Evolutionary conservation across 2,113 vertebrate genomes (phyloP), one percentile per base, ranked within the genome.

Genomic region (Dryoscopus gambensis): DNA sequence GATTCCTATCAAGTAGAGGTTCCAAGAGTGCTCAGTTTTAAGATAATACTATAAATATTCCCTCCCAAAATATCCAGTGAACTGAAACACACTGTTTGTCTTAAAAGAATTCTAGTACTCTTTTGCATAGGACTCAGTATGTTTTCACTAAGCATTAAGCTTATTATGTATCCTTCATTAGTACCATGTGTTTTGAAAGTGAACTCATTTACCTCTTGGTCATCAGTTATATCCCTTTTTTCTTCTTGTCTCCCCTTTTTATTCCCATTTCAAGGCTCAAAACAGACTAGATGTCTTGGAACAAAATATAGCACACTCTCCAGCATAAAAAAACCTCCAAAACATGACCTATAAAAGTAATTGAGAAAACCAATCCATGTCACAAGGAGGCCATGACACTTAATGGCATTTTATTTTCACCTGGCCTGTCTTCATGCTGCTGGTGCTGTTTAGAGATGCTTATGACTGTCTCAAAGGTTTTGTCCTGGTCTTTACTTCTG

Each of bases 301-400:
- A 55, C 5, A 56, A 81, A 68, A 56, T 40, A 17, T 9, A 28
- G 27, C 27, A 53, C 11, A 9, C n/a, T 44, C 30, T 52, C 14
- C 33, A 73, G 11, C 12, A 35, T 12, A 11, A 40, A 37, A 50
- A 57, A 46, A 42, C 56, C 11, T 2, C 10, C 18, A 46, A 42
- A 4, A 0, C 13, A 53, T 9, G 2, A 17, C 5, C 4, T 28
- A 2, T 33, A 33, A 25, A 65, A 42, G 7, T 35, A 25, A 37
- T 24, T 44, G 21, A 70, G 19, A 35, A 76, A 70, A 59, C 2
- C 50, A 74, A 42, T 42, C 20, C 13, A 35, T 49, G 22, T 53
- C 37, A 60, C 25, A 80, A 69, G 50, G 80, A 39, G 31, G 15
- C 7, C 2, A 4, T 71, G 30, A 53, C 39, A 46, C 50, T 67